Conservation (phyloP, 1,140 invertebrate species). For the Cydia splendana region DNA sequence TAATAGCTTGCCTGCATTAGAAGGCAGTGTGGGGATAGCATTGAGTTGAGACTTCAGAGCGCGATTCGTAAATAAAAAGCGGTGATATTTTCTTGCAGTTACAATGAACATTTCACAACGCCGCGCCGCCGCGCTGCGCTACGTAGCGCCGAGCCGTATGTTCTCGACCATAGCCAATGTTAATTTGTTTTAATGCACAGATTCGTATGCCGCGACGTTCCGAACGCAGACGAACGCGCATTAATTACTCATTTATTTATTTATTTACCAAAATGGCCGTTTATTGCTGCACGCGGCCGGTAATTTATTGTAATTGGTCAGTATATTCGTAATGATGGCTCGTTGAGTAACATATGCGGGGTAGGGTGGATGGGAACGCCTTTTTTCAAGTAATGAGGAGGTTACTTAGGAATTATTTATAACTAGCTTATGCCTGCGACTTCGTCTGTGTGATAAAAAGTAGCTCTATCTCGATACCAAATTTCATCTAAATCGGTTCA, state of each 20-base stretch:
- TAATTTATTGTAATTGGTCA: constrained; percentile 57
- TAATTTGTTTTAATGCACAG: constrained; percentile 54
- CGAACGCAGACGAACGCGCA: constrained; percentile 36
- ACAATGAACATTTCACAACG: neutral
- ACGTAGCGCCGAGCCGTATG: neutral
- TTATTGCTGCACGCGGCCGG: constrained; percentile 46
- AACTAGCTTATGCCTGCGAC: no score
- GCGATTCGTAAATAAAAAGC: no score
- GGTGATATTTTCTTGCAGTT: no score
- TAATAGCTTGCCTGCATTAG: no score
- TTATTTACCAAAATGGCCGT: constrained; percentile 52
- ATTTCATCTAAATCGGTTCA: no score
- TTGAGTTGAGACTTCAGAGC: no score
- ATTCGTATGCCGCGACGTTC: constrained; percentile 52
- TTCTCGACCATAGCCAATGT: constrained; percentile 42
- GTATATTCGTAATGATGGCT: constrained; percentile 45
- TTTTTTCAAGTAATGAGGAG: neutral
- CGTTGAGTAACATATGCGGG: neutral
- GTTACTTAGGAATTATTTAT: neutral
- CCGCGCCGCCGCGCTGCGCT: neutral
- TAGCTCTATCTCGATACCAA: no score
- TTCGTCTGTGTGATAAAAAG: no score
- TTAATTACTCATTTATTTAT: constrained; percentile 60
- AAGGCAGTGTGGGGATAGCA: no score
- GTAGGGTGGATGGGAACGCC: constrained; percentile 8